Evolutionary conservation across 2,888 invertebrate species (phyloP).

Genomic region (Eurytoma adleriae): DNA sequence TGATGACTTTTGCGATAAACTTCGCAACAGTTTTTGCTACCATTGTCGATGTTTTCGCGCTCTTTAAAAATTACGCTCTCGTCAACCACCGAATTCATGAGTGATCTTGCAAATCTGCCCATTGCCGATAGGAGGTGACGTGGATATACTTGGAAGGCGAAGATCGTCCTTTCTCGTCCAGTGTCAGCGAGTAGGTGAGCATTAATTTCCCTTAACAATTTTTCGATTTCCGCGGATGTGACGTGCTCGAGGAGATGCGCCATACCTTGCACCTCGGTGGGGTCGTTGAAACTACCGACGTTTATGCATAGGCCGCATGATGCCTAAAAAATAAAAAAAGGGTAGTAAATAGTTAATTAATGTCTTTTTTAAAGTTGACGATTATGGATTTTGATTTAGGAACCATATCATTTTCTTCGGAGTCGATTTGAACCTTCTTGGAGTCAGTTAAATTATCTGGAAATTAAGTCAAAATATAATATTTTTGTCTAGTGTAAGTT

Average conservation of each 20-base stretch:
- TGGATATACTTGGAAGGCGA: constrained; percentile 92
- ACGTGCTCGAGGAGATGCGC: constrained; percentile 94
- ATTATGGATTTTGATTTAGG: too few relatives aligned
- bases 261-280: constrained; percentile 85
- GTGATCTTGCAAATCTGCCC: constrained; percentile 92
- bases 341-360: constrained; percentile 58
- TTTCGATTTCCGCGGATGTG: constrained; percentile 96
- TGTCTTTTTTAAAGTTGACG: constrained; percentile 62
- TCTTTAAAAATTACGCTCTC: constrained; percentile 91
- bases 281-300: constrained; percentile 89
- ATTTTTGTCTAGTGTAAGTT: background rate
- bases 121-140: constrained; percentile 85
- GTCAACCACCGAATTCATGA: constrained; percentile 89
- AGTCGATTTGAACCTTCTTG: too few relatives aligned
- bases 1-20: background rate
- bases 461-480: background rate
- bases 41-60: constrained; percentile 91
- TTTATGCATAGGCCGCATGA: constrained; percentile 87
- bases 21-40: constrained; percentile 71
- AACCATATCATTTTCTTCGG: too few relatives aligned
- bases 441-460: background rate
- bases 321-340: constrained; percentile 75
- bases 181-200: constrained; percentile 92
- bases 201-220: constrained; percentile 84
- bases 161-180: constrained; percentile 90